phyloP scores from a whole-genome alignment of 2,113 vertebrate genomes.

The Anser brachyrhynchus region DNA sequence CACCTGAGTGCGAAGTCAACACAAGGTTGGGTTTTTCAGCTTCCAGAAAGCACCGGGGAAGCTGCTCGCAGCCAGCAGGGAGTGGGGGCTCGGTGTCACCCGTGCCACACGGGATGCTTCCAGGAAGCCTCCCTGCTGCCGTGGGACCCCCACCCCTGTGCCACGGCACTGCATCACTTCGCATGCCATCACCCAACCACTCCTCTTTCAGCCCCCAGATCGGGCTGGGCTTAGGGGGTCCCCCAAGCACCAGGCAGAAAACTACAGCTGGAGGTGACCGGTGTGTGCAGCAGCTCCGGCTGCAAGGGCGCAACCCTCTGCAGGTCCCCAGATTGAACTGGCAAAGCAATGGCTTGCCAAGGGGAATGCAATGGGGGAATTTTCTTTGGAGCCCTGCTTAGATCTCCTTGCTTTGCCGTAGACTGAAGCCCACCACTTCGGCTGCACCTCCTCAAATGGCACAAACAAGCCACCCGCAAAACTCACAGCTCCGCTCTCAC shows the following conservation, averaged over 20 bases:
- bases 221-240: neutral
- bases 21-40: neutral
- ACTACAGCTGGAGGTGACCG: neutral
- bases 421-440: neutral
- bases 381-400: neutral
- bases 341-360: neutral
- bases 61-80: neutral
- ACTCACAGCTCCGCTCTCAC: neutral
- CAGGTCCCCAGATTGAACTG: accelerated
- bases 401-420: too few species aligned
- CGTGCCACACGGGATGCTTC: neutral
- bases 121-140: accelerated
- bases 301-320: neutral
- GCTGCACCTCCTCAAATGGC: neutral
- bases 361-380: too few species aligned
- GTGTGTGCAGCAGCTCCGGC: neutral
- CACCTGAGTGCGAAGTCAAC: neutral
- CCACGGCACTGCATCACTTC: neutral
- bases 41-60: neutral
- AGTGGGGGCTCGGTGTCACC: neutral
- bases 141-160: neutral
- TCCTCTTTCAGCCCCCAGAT: accelerated
- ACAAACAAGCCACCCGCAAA: neutral
- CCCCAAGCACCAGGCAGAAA: neutral
- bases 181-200: neutral